Evolutionary conservation across 2,113 vertebrate species (phyloP), one percentile per base, ranked within the genome.

Genomic region (Neodontobutis hainanensis): DNA sequence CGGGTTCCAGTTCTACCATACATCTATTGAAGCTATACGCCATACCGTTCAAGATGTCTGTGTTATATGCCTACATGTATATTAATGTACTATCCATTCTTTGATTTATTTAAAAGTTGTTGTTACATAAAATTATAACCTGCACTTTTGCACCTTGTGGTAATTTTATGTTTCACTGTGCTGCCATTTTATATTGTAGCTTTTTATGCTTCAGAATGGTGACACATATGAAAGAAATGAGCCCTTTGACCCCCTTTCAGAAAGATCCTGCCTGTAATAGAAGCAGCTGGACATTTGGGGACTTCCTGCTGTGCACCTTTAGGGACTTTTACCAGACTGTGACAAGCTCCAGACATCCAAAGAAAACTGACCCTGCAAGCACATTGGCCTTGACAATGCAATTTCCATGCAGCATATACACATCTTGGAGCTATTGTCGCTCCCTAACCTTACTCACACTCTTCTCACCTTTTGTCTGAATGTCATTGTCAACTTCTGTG

Each of bases 401-500:
- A 86, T 88, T 85, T 77, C 77, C 70, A 84, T 81, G 69, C 84
- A 60, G 68, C 75, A 67, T 78, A 77, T 83, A 73, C 75, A 75
- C 47, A 65, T 65, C 64, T 81, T 61, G 70, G 69, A 47, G 8
- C 81, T 16, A 84, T 89, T 87, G 88, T 83, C 10, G 36, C 14
- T 1, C 42, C 4, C 38, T 55, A 75, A 79, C 78, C 72, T 70
- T 70, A 72, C 77, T 63, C 71, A 38, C 65, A 75, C 50, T 3
- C 77, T 38, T 68, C 60, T 80, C 56, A 85, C 86, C 86, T 88
- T 40, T 88, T 88, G 84, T 89, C 70, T 74, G 73, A 60, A 70
- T 64, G 50, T 74, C 75, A 68, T 69, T 87, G 85, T 84, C 61
- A 65, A 46, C 36, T 55, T 1, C 11, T 2, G 77, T 5, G 19